Conservation (phyloP, 2,797 vertebrate genomes). For the Mormyrops attenuatus region DNA sequence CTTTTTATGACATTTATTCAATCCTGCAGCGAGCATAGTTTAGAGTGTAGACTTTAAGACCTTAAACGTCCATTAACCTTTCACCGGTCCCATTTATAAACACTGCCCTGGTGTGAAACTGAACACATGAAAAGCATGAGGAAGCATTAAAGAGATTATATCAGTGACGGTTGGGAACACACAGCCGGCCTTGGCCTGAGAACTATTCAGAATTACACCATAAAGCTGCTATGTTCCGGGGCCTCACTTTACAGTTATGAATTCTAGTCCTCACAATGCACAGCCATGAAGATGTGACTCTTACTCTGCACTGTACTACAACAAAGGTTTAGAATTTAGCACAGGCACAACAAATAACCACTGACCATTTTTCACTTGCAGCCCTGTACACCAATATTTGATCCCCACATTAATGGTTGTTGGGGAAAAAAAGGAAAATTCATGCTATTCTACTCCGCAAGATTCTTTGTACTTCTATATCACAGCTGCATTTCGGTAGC, state of each 20-base stretch:
- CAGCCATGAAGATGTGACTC: not conserved
- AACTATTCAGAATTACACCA: not conserved
- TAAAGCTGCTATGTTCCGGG: not conserved
- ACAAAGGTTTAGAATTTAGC: not conserved
- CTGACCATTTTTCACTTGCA: not conserved
- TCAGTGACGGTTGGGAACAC: not conserved
- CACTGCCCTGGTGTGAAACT: not conserved
- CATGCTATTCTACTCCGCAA: not conserved
- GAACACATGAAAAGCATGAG: not conserved
- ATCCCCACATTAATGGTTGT: not conserved
- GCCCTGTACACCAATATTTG: not conserved
- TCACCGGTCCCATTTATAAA: not conserved
- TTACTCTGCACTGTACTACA: not conserved
- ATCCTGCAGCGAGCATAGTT: not conserved
- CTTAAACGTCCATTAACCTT: not conserved
- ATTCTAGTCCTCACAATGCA: not conserved
- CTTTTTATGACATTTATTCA: constrained; percentile 6
- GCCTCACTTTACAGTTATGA: not conserved
- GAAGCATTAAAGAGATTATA: not conserved
- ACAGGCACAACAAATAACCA: not conserved
- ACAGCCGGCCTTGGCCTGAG: not conserved
- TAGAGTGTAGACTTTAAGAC: not conserved
- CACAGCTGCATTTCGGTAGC: not conserved
- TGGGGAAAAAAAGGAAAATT: not conserved
- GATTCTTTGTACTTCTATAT: not conserved